Conservation (phyloP, 2,888 invertebrate genomes). For the Odontocerum albicorne region DNA sequence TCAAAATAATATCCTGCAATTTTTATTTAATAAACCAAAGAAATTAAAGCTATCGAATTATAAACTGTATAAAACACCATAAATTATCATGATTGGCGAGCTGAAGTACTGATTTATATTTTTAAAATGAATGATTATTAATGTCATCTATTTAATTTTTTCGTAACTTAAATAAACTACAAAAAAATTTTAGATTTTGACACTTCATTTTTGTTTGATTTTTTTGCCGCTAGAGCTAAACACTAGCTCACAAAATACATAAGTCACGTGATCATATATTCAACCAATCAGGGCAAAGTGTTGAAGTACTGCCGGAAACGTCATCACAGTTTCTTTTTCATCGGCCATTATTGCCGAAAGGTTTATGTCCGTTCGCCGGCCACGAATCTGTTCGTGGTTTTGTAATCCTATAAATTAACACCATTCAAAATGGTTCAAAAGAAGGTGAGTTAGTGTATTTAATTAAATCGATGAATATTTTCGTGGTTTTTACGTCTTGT, state of each 20-base stretch:
- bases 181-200: too few species aligned
- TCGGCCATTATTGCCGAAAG: constrained; percentile 58
- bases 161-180: too few species aligned
- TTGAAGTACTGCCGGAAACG: constrained; percentile 20
- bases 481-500: neutral
- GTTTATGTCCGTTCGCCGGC: constrained; percentile 52
- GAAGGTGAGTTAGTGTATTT: constrained; percentile 50
- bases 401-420: constrained; percentile 52
- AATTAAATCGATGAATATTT: constrained; percentile 10
- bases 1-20: too few species aligned
- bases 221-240: neutral
- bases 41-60: too few species aligned
- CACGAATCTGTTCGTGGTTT: constrained; percentile 58
- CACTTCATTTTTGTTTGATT: too few species aligned
- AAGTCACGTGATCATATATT: constrained; percentile 11
- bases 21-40: too few species aligned
- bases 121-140: too few species aligned
- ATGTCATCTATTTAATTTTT: too few species aligned
- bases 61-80: too few species aligned
- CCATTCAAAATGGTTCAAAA: constrained; percentile 59
- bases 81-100: too few species aligned
- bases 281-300: constrained; percentile 10
- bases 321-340: constrained; percentile 46
- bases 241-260: neutral
- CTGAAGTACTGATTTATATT: too few species aligned